Percentiles rank a stretch among this genome's conserved stretches.
These are phyloP conservation scores for Drosophila pseudotalamancana DNA, from an alignment of 2,888 invertebrate species.

Conservation along the genomic window DNA sequence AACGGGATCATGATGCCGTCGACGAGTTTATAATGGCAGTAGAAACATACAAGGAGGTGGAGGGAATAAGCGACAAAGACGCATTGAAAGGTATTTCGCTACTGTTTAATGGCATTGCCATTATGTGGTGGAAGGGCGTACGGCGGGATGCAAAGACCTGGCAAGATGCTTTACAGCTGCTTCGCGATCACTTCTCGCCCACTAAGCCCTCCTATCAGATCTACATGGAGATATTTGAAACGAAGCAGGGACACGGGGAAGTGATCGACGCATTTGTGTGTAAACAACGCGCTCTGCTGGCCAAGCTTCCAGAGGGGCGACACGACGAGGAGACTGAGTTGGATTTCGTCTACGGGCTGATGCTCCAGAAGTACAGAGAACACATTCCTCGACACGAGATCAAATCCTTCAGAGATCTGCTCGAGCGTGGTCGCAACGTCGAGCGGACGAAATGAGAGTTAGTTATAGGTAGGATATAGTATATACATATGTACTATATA, in stretches of 20 bases:
- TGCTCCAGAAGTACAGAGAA: constrained; percentile 75
- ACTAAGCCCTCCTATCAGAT: constrained; percentile 81
- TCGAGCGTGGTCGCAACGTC: constrained; percentile 78
- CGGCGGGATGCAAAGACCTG: constrained; percentile 79
- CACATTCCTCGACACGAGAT: constrained; percentile 78
- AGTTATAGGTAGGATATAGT: not conserved
- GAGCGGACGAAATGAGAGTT: constrained; percentile 57
- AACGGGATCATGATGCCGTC: constrained; percentile 81
- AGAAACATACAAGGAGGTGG: constrained; percentile 81
- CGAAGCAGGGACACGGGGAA: constrained; percentile 52
- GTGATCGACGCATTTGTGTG: constrained; percentile 80
- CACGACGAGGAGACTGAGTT: constrained; percentile 81
- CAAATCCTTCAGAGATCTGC: constrained; percentile 73
- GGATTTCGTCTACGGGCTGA: constrained; percentile 79
- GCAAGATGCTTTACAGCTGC: constrained; percentile 70
- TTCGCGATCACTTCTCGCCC: constrained; percentile 82
- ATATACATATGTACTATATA: not conserved
- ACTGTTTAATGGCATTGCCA: constrained; percentile 72
- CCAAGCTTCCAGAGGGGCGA: constrained; percentile 80
- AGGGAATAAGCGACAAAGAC: constrained; percentile 79
- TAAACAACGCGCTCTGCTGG: constrained; percentile 79
- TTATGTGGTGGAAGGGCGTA: constrained; percentile 82
- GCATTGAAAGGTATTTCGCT: constrained; percentile 79
- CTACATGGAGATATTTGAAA: constrained; percentile 80
- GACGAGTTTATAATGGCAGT: constrained; percentile 81